Evolutionary conservation across 2,113 vertebrate species (phyloP), one percentile per base, ranked within the genome.

Genomic region (Centropristis striata): DNA sequence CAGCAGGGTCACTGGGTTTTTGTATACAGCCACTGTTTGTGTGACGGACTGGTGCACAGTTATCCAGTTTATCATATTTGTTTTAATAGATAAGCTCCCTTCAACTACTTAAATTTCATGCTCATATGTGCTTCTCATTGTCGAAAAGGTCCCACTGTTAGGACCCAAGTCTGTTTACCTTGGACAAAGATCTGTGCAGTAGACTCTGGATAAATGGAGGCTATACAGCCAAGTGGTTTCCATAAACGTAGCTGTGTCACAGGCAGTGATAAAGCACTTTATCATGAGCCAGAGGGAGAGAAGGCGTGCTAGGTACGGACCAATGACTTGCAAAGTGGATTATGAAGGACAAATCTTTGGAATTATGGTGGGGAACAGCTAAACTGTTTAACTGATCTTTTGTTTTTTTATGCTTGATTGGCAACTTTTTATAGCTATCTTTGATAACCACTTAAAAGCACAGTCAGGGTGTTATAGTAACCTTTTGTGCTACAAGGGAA

Each of bases 21-120:
- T 91, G 72, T 86, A 77, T 74, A 80, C 57, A 72, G 49, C 75
- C 75, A n/a, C 49, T 72, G 15, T 51, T 27, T 73, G 63, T 78
- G 54, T 66, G 70, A 75, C 4, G 1, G 55, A 66, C 36, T 42
- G 36, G 55, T 82, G 68, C 71, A 58, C 57, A 54, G 41, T 72
- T 67, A 75, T 61, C 64, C 49, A 69, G 46, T 76, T 86, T 80
- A 81, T 87, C 70, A 54, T 90, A 81, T 90, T 91, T 90, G 83
- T 78, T 86, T 84, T 76, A 51, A 66, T 71, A 74, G 73, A 83
- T 88, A 72, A 88, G 39, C 37, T 50, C 11, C 47, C 16, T 11
- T 58, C 28, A 42, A 28, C 58, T 82, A 32, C 64, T 81, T 21
- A 55, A 70, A 68, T 88, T 60, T 75, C 13, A 67, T 32, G 65